Conservation (phyloP, 2,888 invertebrate genomes). For the Gonocerus acuteangulatus region DNA sequence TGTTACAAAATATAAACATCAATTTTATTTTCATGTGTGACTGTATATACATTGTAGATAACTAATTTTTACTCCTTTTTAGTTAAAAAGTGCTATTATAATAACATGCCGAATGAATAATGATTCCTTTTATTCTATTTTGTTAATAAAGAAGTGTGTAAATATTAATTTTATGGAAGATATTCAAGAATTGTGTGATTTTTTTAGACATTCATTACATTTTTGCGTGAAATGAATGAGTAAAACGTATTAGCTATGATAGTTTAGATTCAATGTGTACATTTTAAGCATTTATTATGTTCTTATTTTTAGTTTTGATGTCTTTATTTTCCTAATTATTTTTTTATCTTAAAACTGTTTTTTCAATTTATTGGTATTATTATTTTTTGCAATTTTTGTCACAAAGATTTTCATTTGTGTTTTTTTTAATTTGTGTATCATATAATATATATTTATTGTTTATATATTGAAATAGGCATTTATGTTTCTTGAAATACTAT, state of each 20-base stretch:
- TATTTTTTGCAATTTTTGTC: neutral
- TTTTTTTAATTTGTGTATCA: neutral
- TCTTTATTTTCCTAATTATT: neutral
- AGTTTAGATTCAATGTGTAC: neutral
- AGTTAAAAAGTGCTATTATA: neutral
- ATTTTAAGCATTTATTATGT: neutral
- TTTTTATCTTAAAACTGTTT: neutral
- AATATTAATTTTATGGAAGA: neutral
- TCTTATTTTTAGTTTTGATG: neutral
- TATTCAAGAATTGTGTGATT: neutral
- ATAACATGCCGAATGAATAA: neutral
- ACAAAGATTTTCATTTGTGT: neutral
- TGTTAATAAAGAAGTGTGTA: neutral
- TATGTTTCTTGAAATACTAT: neutral
- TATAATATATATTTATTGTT: neutral
- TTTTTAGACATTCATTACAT: neutral
- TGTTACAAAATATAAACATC: neutral
- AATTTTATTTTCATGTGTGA: slow-evolving; percentile 4
- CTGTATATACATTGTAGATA: slow-evolving; percentile 17
- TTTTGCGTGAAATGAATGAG: neutral
- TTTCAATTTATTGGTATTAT: neutral
- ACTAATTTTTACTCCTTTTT: slow-evolving; percentile 9
- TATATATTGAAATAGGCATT: neutral
- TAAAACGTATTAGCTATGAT: neutral
- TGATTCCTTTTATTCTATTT: neutral